Evolutionary conservation across 2,888 invertebrate genomes (phyloP).

Genomic region (Lepeophtheirus nordmannii): DNA sequence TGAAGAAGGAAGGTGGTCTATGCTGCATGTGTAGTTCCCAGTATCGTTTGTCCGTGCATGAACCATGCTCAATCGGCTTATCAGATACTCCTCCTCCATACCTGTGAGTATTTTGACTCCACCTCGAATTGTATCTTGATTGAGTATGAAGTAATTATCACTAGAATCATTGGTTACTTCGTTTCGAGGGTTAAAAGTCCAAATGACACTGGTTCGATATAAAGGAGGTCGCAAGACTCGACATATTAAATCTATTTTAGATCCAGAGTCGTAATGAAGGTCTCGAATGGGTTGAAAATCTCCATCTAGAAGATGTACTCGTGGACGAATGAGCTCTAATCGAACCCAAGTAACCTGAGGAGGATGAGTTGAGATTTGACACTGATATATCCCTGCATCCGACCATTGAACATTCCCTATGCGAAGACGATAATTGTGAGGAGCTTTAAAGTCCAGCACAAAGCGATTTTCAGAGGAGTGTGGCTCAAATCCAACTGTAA

Average conservation of each 20-base stretch:
- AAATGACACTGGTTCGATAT: background rate
- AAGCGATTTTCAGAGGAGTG: conserved; percentile 17
- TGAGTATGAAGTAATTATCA: background rate
- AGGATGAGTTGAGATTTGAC: conserved; percentile 18
- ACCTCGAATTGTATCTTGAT: conserved; percentile 11
- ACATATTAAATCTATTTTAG: conserved; percentile 15
- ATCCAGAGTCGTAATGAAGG: conserved; percentile 20
- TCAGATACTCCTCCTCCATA: conserved; percentile 1
- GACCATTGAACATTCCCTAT: conserved; percentile 13
- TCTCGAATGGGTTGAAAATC: conserved; percentile 10
- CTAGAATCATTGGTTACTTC: background rate
- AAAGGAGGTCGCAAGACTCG: conserved; percentile 9
- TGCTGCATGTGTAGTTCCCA: conserved; percentile 22
- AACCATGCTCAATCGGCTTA: conserved; percentile 13
- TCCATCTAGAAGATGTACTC: conserved; percentile 18
- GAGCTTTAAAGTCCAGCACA: conserved; percentile 17
- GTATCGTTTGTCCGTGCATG: conserved; percentile 1
- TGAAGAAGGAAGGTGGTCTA: background rate
- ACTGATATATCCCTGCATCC: conserved; percentile 17
- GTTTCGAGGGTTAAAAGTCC: conserved; percentile 4
- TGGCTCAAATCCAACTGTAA: conserved; percentile 14
- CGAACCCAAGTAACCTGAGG: conserved; percentile 15
- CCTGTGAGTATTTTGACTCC: conserved; percentile 19
- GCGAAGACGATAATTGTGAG: conserved; percentile 13
- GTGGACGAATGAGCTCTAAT: conserved; percentile 11